These are phyloP conservation scores for Microvelia longipes DNA, from an alignment of 1,140 invertebrate genomes.

Conservation along the genomic window DNA sequence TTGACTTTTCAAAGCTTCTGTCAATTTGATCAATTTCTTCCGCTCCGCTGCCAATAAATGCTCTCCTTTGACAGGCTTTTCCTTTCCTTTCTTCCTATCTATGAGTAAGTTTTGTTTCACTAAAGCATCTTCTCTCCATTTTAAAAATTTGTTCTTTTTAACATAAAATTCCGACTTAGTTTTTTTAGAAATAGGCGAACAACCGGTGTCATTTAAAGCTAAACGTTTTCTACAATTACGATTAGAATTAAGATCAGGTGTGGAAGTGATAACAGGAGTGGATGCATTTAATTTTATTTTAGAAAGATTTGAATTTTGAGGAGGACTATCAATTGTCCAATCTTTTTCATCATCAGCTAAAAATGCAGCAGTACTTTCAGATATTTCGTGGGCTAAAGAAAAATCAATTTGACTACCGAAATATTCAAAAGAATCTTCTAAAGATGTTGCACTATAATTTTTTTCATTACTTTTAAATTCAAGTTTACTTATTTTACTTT, in stretches of 20 bases:
- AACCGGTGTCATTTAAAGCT: not conserved
- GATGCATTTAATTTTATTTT: not conserved
- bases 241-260: not conserved
- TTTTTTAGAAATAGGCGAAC: not conserved
- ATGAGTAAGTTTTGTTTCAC: not conserved
- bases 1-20: not conserved
- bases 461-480: not conserved
- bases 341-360: not conserved
- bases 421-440: constrained; percentile 1
- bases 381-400: not conserved
- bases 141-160: not conserved
- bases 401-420: constrained; percentile 1
- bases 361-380: constrained; percentile 1
- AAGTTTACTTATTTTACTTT: not conserved
- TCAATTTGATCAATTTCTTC: not conserved
- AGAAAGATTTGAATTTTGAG: not conserved
- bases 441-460: not conserved
- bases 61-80: not conserved
- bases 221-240: not conserved
- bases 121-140: not conserved
- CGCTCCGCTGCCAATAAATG: not conserved
- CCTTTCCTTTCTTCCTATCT: not conserved
- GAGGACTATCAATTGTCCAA: not conserved
- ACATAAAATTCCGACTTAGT: not conserved
- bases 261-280: not conserved